Evolutionary conservation across 2,888 invertebrate species (phyloP).

Genomic region (Parnassius orleans): DNA sequence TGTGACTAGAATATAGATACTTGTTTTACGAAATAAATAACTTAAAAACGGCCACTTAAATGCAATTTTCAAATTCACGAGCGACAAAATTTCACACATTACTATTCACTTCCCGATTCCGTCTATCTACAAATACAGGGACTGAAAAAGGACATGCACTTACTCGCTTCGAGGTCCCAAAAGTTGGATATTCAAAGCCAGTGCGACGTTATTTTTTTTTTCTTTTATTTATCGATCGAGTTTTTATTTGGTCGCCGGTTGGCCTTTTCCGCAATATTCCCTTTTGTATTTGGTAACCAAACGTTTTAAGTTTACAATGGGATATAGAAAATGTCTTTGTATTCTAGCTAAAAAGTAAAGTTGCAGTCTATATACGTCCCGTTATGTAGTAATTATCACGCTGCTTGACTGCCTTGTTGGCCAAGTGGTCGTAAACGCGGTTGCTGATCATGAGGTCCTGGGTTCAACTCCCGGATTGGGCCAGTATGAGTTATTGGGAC

Average conservation of each 20-base stretch:
- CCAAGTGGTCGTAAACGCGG: no score
- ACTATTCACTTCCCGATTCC: neutral
- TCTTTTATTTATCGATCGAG: slow-evolving; percentile 19
- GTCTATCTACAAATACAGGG: slow-evolving; percentile 1
- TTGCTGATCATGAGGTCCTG: no score
- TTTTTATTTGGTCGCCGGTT: slow-evolving; percentile 24
- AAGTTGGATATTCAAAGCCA: slow-evolving; percentile 18
- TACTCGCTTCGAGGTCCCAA: slow-evolving; percentile 2
- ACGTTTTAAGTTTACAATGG: neutral
- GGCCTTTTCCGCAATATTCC: slow-evolving; percentile 22
- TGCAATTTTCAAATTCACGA: neutral
- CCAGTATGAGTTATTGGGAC: no score
- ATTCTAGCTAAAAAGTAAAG: no score
- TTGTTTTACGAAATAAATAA: no score
- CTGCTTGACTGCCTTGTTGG: no score
- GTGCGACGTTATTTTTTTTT: slow-evolving; percentile 13
- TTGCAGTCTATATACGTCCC: no score
- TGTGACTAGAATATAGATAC: no score
- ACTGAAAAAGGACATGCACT: slow-evolving; percentile 4
- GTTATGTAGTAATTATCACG: no score
- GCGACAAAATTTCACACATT: neutral
- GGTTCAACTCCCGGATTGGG: no score
- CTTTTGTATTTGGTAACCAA: slow-evolving; percentile 12
- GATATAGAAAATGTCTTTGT: neutral
- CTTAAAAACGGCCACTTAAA: slow-evolving; percentile 10